Base-by-base conservation (phyloP, 2,888 invertebrate genomes). In the Ochropleura leucogaster region DNA sequence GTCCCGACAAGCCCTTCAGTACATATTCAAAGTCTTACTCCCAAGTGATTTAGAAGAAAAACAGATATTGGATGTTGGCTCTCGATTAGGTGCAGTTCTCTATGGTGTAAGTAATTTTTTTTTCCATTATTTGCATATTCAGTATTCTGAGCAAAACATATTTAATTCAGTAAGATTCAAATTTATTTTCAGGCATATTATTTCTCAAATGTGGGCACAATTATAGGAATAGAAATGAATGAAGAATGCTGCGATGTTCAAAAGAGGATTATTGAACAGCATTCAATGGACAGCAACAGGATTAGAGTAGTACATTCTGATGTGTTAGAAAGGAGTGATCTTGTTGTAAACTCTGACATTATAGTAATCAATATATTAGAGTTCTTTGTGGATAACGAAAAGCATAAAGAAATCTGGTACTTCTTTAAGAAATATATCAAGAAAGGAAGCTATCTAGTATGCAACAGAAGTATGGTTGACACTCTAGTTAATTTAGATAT, bases 171-270 rank as follows among this genome's bases (percentile, higher is more conserved):
- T 63, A 51, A 63, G 1, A 51, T 72, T 57, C n/a, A 0, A 46
- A 46, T 64, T 67, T n/a, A 46, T 68, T 82, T 96, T 71, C 93
- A 98, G 97, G 97, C 97, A 66, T 97, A 97, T 88, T 93, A 97
- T 85, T 97, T 97, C 72, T 97, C 97, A 55, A 97, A 97, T 90
- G 97, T 97, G 57, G 90, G 93, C 16, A 95, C 93, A 83, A 97
- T 98, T 66, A 92, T 97, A 79, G 98, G 98, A 12, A 96, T 98
- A 55, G 98, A 98, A 95, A 97, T 98, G 91, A 98, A 98, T 88
- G 93, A 96, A 81, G 97, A 97, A 72, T 97, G 97, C 74, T 97
- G 97, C 93, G 93, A 97, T 64, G 89, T 98, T 10, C 97, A 98
- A 91, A 93, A 96, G 67, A 95, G 95, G 64, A 96, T 97, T 7